Percentiles rank a stretch among this genome's conserved stretches.
Evolutionary conservation across 2,797 vertebrate genomes (phyloP).

Genomic region (Knipowitschia caucasica): DNA sequence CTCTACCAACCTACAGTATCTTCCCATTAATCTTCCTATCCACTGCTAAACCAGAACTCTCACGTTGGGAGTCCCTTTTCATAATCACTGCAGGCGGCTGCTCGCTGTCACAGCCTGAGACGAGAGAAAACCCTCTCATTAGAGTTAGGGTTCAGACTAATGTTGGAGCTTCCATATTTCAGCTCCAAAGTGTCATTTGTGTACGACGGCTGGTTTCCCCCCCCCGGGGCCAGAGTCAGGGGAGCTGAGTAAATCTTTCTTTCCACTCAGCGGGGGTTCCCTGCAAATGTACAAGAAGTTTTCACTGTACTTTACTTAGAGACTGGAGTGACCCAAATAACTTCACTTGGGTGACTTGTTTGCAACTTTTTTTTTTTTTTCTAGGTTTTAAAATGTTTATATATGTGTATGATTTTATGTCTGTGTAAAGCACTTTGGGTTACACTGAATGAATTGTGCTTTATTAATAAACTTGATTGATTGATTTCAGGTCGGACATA

Average conservation of each 20-base stretch:
- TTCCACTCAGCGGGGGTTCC: slow-evolving; percentile 64
- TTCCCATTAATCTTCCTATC: no score
- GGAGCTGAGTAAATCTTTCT: slow-evolving; percentile 73
- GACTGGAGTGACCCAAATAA: no score
- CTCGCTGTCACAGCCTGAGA: slow-evolving; percentile 39
- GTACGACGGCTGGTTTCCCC: slow-evolving; percentile 49
- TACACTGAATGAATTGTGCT: no score
- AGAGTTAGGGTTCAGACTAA: slow-evolving; percentile 54
- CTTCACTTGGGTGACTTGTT: no score
- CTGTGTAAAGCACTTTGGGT: no score
- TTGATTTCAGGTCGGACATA: no score
- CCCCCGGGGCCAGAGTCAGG: slow-evolving; percentile 66
- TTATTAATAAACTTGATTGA: no score
- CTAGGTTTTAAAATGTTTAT: no score
- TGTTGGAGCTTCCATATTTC: slow-evolving; percentile 49
- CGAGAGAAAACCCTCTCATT: slow-evolving; percentile 51
- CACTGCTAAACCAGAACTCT: slow-evolving; percentile 49
- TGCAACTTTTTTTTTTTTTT: no score
- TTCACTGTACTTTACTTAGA: slow-evolving; percentile 35
- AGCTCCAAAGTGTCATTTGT: slow-evolving; percentile 61
- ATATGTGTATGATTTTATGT: no score
- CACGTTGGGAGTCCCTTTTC: slow-evolving; percentile 44
- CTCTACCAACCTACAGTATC: no score
- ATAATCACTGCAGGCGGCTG: slow-evolving; percentile 25
- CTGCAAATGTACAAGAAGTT: slow-evolving; percentile 35